These are phyloP conservation scores for Micronycteris hirsuta DNA, from an alignment of 2,113 vertebrate species.

Conservation along the genomic window DNA sequence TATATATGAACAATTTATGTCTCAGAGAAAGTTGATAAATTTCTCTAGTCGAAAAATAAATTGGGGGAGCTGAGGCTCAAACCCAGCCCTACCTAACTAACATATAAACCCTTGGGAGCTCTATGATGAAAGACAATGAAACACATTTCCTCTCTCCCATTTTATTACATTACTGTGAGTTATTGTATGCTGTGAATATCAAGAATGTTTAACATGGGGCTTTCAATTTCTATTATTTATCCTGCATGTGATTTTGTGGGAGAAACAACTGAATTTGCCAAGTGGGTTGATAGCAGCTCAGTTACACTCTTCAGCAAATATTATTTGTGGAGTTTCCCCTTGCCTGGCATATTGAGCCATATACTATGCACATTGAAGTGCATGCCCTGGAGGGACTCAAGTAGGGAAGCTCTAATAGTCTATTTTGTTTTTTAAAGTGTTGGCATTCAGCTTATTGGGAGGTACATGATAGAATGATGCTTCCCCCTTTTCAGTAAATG, in stretches of 20 bases:
- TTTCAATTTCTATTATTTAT: neutral
- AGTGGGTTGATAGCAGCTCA: neutral
- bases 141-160: neutral
- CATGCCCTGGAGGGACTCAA: neutral
- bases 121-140: neutral
- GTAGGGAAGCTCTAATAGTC: slow-evolving; percentile 25
- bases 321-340: neutral
- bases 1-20: neutral
- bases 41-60: neutral
- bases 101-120: neutral
- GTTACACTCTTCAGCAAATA: slow-evolving; percentile 18
- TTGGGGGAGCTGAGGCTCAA: neutral
- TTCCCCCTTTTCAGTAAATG: slow-evolving; percentile 43
- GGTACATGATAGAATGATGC: slow-evolving; percentile 38
- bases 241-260: neutral
- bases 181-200: neutral
- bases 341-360: slow-evolving; percentile 33
- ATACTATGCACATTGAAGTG: neutral
- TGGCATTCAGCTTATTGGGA: slow-evolving; percentile 35
- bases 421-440: slow-evolving; percentile 59
- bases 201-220: neutral
- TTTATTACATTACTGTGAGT: neutral
- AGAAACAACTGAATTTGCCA: neutral
- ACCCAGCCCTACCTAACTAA: neutral
- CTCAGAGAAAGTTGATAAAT: neutral